phyloP scores from a whole-genome alignment of 2,888 invertebrate species.

The Nezara viridula region DNA sequence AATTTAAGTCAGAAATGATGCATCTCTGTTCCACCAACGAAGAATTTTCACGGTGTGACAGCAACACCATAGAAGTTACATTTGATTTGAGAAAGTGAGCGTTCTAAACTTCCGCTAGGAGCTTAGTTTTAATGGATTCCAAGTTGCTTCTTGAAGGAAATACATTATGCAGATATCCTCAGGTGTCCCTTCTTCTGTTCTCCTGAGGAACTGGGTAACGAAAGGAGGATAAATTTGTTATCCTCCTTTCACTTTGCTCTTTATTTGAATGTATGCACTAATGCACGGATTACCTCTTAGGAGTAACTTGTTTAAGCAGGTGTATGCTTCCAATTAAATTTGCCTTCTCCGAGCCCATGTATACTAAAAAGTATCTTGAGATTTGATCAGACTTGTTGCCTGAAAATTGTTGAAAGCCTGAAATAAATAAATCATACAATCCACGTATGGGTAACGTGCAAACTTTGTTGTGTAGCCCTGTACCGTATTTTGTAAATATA shows the following conservation, averaged over 20 bases:
- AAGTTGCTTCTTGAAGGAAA: constrained; percentile 6
- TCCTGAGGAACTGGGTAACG: background rate
- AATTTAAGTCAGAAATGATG: constrained; percentile 30
- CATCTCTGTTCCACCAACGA: background rate
- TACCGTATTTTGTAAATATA: no score
- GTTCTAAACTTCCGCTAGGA: constrained; percentile 29
- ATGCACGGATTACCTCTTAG: background rate
- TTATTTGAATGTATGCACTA: background rate
- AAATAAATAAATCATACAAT: no score
- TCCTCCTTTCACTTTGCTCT: background rate
- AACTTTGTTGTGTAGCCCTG: no score
- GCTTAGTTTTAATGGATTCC: constrained; percentile 32
- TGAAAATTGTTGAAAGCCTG: no score
- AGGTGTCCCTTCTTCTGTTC: constrained; percentile 14
- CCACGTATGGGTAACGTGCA: no score
- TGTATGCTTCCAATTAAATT: background rate
- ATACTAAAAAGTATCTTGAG: no score
- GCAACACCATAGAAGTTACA: background rate
- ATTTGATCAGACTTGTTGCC: no score
- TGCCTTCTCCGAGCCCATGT: no score
- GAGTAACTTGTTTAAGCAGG: background rate
- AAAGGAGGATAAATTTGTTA: background rate
- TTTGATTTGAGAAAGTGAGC: constrained; percentile 23
- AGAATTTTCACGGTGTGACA: constrained; percentile 17
- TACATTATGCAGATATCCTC: constrained; percentile 36